These are phyloP conservation scores for Trichonephila clavata DNA, from an alignment of 1,140 invertebrate genomes.

Conservation along the genomic window DNA sequence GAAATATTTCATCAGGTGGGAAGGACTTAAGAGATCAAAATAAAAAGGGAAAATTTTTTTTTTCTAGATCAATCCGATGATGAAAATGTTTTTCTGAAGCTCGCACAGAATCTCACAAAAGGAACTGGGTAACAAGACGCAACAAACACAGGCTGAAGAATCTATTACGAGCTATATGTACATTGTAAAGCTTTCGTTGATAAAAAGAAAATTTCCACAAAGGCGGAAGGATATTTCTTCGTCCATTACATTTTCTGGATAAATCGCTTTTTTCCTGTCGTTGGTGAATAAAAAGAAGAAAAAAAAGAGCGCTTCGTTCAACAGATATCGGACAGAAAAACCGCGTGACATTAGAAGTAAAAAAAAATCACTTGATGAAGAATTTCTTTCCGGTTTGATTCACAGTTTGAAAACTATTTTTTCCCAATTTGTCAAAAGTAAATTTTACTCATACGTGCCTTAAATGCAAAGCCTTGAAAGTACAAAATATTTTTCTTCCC, in stretches of 20 bases:
- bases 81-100: neutral
- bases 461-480: neutral
- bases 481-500: neutral
- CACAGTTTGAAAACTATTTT: neutral
- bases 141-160: neutral
- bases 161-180: conserved; percentile 37
- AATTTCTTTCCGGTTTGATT: conserved; percentile 35
- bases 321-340: conserved; percentile 12
- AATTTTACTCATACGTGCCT: neutral
- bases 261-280: conserved; percentile 28
- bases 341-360: conserved; percentile 14
- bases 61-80: conserved; percentile 21
- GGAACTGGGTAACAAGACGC: neutral
- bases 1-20: too few relatives aligned
- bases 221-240: conserved; percentile 8
- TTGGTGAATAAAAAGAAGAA: neutral
- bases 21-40: too few relatives aligned
- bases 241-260: conserved; percentile 43
- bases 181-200: neutral
- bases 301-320: neutral
- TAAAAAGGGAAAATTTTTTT: too few relatives aligned
- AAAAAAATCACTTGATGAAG: conserved; percentile 36
- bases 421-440: neutral
- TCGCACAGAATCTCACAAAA: neutral
- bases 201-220: conserved; percentile 40